Evolutionary conservation across 2,113 vertebrate species (phyloP), one percentile per base, ranked within the genome.

Genomic region (Lethenteron reissneri): DNA sequence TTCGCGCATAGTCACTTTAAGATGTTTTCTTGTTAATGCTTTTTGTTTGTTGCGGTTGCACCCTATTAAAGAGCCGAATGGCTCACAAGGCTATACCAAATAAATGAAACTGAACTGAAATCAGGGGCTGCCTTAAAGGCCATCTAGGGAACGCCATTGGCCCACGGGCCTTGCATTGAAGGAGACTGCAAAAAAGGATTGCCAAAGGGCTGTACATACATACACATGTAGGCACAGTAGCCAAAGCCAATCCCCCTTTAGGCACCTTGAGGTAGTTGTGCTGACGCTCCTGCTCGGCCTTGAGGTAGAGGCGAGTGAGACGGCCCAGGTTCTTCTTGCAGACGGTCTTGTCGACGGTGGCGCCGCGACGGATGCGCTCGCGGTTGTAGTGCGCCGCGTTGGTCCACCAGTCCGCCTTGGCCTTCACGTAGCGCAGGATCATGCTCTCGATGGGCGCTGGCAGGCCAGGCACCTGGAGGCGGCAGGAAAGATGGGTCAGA

Each of bases 381-480:
- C 95, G 82, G 78, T 99, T 99, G 80, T 99, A 99, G 79, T 99
- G 95, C 15, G 95, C 95, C 0, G 92, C 97, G 73, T 99, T 99
- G 74, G 95, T 99, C 95, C 95, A 99, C 95, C 95, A 99, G 80
- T 99, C 95, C 57, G 95, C 95, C 80, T 99, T 99, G 69, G 95
- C 95, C 77, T 99, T 99, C 78, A 99, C 95, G 0, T 99, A 97
- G 25, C 95, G 85, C 79, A 99, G 80, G 79, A 99, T 99, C 95
- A 99, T 99, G 81, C 97, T 99, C 78, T 99, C 95, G 72, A 99
- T 99, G 56, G 95, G 95, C 15, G 95, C 97, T 58, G 95, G 95
- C 62, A 99, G 82, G 3, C 95, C 95, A 1, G 95, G 95, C 17
- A 99, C 95, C 95, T 97, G 74, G 10, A 71, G 41, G 11, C 4